A percentile compares a stretch with the other conserved stretches of the same genome.
Evolutionary conservation across 2,797 vertebrate species (phyloP).

Genomic region (Enteromius radiatus): DNA sequence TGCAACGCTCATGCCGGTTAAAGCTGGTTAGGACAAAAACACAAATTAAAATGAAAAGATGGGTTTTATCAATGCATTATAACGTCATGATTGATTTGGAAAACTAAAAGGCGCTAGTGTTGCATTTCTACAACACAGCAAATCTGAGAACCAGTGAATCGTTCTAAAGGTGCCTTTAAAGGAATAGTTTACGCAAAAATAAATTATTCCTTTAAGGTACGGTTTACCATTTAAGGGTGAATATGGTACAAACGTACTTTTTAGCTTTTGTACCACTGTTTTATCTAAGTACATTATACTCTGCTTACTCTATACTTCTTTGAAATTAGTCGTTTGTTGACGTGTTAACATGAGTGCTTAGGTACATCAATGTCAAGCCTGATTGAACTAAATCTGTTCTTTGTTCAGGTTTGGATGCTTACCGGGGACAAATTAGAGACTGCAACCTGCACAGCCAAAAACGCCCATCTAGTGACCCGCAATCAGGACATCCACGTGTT

Average conservation of each 20-base stretch:
- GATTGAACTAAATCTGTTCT: conserved; percentile 14
- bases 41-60: not conserved
- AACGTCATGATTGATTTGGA: not conserved
- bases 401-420: conserved; percentile 94
- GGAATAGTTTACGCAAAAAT: too few relatives aligned
- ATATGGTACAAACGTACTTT: not conserved
- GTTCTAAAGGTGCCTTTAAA: not conserved
- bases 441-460: conserved; percentile 96
- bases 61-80: not conserved
- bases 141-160: not conserved
- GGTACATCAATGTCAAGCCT: conserved; percentile 7
- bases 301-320: not conserved
- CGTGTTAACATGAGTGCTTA: not conserved
- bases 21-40: not conserved
- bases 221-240: not conserved
- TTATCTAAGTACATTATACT: not conserved
- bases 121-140: not conserved
- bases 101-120: not conserved
- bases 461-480: conserved; percentile 94
- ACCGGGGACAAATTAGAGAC: conserved; percentile 98
- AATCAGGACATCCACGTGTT: conserved; percentile 97
- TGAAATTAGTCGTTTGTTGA: conserved; percentile 3
- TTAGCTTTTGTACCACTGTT: not conserved
- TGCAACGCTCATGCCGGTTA: not conserved
- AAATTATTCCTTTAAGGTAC: not conserved